Base-by-base conservation (phyloP, 2,888 invertebrate genomes). In the Lasioglossum malachurum region DNA sequence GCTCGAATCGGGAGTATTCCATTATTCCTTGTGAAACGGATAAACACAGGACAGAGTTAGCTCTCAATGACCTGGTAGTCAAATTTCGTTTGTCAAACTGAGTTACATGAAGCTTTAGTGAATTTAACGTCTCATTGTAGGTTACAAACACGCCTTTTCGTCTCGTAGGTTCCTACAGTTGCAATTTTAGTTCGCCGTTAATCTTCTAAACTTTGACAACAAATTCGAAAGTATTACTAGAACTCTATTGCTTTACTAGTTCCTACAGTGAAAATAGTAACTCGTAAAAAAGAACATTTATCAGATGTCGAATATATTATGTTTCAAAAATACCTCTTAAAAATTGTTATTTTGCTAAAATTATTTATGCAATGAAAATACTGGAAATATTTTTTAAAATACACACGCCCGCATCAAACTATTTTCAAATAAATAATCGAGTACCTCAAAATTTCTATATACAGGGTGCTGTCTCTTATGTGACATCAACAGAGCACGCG, bases 1-100 rank as follows among this genome's bases (percentile, higher is more conserved):
- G 8, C 38, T 35, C 3, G 69, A 38, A 38, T 10, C 12, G 23
- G 38, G 1, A 23, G 64, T 7, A 23, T 69, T 38, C 4, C 35
- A 38, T 69, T 69, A 69, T 38, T 38, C 38, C 69, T 69, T 69
- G 69, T 23, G 38, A 69, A 69, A 69, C 69, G 23, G 23, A 64
- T 64, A 64, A 64, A 31, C 31, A 31, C 16, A 31, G 31, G 31
- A 14, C 31, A 31, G 1, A 31, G 64, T 31, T 31, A 64, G 19
- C 31, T 16, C 16, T 31, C 64, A 64, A 64, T 64, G 31, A 64
- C 31, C 31, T 2, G 31, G 16, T 31, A 7, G 31, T 64, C 7
- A 31, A 64, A 31, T 31, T 64, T 64, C 64, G 31, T 64, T 64
- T 64, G 64, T 0, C 7, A 64, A 64, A 64, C 31, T 64, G 64